These are phyloP conservation scores for Patagioenas fasciata DNA, from an alignment of 2,113 vertebrate genomes.

Conservation along the genomic window DNA sequence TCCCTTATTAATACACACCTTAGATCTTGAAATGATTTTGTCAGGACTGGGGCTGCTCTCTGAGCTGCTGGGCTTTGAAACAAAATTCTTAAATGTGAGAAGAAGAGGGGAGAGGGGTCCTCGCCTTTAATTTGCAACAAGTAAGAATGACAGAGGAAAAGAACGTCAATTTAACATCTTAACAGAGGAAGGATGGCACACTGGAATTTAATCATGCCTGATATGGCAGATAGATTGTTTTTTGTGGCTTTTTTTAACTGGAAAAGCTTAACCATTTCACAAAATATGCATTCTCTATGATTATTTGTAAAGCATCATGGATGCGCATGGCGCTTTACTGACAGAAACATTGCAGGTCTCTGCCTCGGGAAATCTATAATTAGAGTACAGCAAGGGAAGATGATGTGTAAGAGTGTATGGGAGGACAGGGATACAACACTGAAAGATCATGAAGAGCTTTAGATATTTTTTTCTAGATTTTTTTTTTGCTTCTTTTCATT, in stretches of 20 bases:
- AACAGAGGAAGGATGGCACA: not conserved
- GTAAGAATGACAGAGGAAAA: not conserved
- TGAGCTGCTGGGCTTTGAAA: not conserved
- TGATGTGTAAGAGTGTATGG: not conserved
- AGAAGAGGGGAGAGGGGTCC: not conserved
- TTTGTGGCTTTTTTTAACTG: not conserved
- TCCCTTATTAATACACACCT: not conserved
- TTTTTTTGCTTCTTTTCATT: not conserved
- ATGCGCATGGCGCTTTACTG: conserved; percentile 6
- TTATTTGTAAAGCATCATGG: not conserved
- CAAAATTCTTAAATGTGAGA: not conserved
- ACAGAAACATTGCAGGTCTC: conserved; percentile 1
- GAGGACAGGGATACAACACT: conserved; percentile 14
- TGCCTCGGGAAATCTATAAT: conserved; percentile 27
- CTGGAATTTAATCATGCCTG: not conserved
- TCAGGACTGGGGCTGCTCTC: not conserved
- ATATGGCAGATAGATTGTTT: not conserved
- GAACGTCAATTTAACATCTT: not conserved
- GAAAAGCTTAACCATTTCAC: not conserved
- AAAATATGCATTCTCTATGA: not conserved
- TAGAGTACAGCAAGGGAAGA: not conserved
- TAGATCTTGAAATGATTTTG: not conserved
- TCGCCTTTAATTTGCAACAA: not conserved
- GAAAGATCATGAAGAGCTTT: not conserved
- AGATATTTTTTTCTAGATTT: not conserved